Evolutionary conservation across 2,113 vertebrate genomes (phyloP).

Genomic region (Regulus satrapa): DNA sequence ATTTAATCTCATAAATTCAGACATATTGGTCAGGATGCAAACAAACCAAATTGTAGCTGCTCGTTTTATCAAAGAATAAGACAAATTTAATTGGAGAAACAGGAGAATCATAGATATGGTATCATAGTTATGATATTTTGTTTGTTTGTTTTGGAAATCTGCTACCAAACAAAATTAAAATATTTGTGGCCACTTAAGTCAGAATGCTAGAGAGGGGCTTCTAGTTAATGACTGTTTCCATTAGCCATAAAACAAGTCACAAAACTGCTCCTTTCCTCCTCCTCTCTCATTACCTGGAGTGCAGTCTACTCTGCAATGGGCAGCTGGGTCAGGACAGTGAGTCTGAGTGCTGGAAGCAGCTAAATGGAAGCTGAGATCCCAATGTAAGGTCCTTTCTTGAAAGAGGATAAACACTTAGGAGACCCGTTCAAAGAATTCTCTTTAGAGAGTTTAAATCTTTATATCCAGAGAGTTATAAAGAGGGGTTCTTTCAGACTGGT

Average conservation of each 20-base stretch:
- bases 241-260: background rate
- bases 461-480: background rate
- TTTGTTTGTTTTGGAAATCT: background rate
- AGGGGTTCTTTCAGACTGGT: background rate
- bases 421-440: background rate
- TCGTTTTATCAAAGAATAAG: background rate
- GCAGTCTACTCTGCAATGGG: background rate
- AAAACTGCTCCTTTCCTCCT: background rate
- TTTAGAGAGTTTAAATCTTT: background rate
- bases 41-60: background rate
- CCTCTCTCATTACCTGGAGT: background rate
- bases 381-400: background rate
- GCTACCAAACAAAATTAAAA: background rate
- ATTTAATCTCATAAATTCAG: background rate
- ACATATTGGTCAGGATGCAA: background rate
- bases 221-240: background rate
- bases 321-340: background rate
- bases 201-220: background rate
- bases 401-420: background rate
- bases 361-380: background rate
- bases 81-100: background rate
- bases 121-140: background rate
- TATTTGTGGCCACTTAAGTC: background rate
- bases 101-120: background rate
- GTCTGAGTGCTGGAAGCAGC: background rate